Base-by-base conservation (phyloP, 2,888 invertebrate genomes). In the Drosophila pegasa region DNA sequence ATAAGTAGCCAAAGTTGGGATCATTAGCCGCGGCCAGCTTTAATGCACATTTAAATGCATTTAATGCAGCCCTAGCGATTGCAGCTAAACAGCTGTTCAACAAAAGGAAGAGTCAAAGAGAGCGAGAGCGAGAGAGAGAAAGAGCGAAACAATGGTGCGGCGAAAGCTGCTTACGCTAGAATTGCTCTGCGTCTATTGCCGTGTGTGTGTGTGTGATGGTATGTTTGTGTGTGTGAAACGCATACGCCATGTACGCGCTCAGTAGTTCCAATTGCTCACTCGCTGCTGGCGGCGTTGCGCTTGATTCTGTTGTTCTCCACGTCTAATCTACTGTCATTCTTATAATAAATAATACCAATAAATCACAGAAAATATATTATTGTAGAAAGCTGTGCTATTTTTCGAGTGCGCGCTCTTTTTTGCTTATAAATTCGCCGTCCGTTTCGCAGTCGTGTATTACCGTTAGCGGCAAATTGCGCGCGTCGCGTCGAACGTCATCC, bases 221-320 rank as follows among this genome's bases (percentile, higher is more conserved):
- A 60, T 35, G 29, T 20, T 8, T 61, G 69, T 78, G 45, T 70
- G 64, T 66, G 65, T 56, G 48, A 74, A 67, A 63, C 71, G 81
- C 80, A 88, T 82, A 86, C 70, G 76, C 68, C 66, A 66, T 79
- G 67, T 71, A 71, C 50, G 31, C 70, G 67, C 84, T 84, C 89
- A 83, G 82, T 88, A 87, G 89, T 87, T 80, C 51, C 65, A 74
- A 62, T 83, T 64, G 71, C 81, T 87, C 81, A 87, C 48, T 80
- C 61, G 81, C 81, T 66, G 81, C 73, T 70, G 80, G 61, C 75
- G 57, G 55, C 61, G 58, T 55, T 73, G 72, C 67, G 61, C 29
- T 61, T 29, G 60, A 60, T 58, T 72, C 51, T 61, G 74, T 64
- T 74, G 35, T 62, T 56, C 77, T 66, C 56, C 51, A 52, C 72